A percentile compares a stretch with the other conserved stretches of the same genome.
Conservation (phyloP, 2,113 vertebrate species). For the Saiga tatarica region DNA sequence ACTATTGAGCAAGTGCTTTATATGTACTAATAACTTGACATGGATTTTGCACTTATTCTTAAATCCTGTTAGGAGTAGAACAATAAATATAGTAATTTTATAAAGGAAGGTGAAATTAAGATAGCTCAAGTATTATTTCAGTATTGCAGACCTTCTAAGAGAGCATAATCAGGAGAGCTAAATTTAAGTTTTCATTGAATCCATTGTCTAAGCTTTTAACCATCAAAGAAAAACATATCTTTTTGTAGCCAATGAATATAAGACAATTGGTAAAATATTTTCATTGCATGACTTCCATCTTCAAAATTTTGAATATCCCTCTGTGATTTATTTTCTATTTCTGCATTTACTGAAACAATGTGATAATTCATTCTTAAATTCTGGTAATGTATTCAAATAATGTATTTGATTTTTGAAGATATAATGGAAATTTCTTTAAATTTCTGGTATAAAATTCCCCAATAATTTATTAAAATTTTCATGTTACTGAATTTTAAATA, state of each 20-base stretch:
- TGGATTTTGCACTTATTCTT: not conserved
- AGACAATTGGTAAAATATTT: not conserved
- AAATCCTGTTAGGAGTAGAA: not conserved
- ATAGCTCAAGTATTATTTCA: not conserved
- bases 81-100: not conserved
- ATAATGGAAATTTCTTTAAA: not conserved
- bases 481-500: too few species aligned
- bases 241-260: not conserved
- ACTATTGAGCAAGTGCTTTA: not conserved
- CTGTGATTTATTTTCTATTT: not conserved
- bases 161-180: not conserved
- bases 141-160: not conserved
- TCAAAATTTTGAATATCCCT: not conserved
- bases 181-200: slow-evolving; percentile 1
- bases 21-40: not conserved
- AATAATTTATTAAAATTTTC: not conserved
- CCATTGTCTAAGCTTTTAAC: not conserved
- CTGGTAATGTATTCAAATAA: not conserved
- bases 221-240: not conserved
- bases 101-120: not conserved
- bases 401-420: not conserved
- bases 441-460: not conserved
- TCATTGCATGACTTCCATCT: not conserved
- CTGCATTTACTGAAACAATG: not conserved
- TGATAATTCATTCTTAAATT: not conserved